phyloP scores from a whole-genome alignment of 2,888 invertebrate species.

The Cantharis flavilabris region DNA sequence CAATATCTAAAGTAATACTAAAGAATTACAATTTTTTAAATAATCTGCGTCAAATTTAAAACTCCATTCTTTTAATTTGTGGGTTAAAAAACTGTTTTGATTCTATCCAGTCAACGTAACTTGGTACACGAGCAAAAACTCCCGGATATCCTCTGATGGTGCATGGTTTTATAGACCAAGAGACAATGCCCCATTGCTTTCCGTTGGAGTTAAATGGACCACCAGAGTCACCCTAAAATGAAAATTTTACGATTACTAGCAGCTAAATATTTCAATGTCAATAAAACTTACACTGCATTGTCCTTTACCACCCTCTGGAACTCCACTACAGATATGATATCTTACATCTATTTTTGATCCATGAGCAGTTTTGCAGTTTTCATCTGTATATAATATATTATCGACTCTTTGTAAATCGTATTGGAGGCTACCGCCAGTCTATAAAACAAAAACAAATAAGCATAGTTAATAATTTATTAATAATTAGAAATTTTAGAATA shows the following conservation, averaged over 20 bases:
- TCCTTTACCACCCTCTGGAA: constrained; percentile 18
- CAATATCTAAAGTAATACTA: no score
- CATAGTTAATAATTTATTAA: no score
- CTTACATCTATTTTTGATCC: neutral
- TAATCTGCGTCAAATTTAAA: no score
- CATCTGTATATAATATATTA: constrained; percentile 48
- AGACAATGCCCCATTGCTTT: constrained; percentile 32
- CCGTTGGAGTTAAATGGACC: constrained; percentile 18
- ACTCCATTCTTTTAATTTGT: no score
- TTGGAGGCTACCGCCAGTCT: constrained; percentile 52
- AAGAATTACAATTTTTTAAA: no score
- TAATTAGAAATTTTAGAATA: neutral
- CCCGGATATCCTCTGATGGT: constrained; percentile 53
- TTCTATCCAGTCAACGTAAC: neutral
- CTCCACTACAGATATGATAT: constrained; percentile 51
- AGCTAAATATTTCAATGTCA: no score
- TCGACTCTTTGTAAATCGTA: constrained; percentile 50
- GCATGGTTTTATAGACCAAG: constrained; percentile 52
- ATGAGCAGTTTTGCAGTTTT: constrained; percentile 10
- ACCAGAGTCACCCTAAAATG: no score
- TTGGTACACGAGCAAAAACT: constrained; percentile 33
- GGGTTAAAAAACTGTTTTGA: no score
- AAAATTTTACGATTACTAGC: no score
- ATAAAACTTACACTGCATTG: constrained; percentile 13
- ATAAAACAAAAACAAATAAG: neutral